phyloP scores from a whole-genome alignment of 2,113 vertebrate genomes.

The Cynoglossus semilaevis region DNA sequence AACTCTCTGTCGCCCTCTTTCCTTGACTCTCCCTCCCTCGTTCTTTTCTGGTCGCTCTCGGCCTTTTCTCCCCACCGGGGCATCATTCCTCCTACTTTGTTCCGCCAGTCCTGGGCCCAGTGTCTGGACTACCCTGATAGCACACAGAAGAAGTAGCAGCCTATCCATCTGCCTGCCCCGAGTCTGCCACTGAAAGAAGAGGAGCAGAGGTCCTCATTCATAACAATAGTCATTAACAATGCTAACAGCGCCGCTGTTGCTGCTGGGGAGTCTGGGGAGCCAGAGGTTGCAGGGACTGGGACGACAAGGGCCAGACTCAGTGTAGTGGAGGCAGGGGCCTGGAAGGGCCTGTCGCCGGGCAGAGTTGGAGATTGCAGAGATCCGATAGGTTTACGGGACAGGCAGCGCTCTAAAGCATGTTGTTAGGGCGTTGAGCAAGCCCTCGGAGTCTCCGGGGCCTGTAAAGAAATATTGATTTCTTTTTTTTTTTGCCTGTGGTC shows the following conservation, averaged over 20 bases:
- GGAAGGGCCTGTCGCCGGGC: conserved; percentile 74
- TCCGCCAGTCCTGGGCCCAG: conserved; percentile 72
- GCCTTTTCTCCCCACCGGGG: conserved; percentile 61
- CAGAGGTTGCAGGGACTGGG: conserved; percentile 48
- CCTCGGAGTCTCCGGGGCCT: conserved; percentile 61
- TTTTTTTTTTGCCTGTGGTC: conserved; percentile 60
- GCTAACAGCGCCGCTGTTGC: conserved; percentile 70
- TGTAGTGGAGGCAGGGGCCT: conserved; percentile 41
- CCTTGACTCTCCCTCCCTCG: conserved; percentile 43
- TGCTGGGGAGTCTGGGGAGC: conserved; percentile 46
- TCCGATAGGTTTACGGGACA: conserved; percentile 71
- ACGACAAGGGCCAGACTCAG: conserved; percentile 45
- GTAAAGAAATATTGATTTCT: conserved; percentile 72
- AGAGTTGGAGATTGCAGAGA: conserved; percentile 71
- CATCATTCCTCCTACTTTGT: conserved; percentile 81
- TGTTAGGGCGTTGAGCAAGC: conserved; percentile 68
- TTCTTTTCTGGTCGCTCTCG: conserved; percentile 40
- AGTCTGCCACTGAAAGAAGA: conserved; percentile 68
- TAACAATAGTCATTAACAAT: conserved; percentile 82
- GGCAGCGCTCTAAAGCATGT: conserved; percentile 59
- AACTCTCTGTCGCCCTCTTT: conserved; percentile 41
- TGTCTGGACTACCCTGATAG: conserved; percentile 78
- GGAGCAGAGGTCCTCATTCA: conserved; percentile 80
- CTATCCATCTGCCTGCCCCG: conserved; percentile 78
- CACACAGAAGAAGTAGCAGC: conserved; percentile 68